phyloP scores from a whole-genome alignment of 2,113 vertebrate species.

The Bambusicola thoracicus region DNA sequence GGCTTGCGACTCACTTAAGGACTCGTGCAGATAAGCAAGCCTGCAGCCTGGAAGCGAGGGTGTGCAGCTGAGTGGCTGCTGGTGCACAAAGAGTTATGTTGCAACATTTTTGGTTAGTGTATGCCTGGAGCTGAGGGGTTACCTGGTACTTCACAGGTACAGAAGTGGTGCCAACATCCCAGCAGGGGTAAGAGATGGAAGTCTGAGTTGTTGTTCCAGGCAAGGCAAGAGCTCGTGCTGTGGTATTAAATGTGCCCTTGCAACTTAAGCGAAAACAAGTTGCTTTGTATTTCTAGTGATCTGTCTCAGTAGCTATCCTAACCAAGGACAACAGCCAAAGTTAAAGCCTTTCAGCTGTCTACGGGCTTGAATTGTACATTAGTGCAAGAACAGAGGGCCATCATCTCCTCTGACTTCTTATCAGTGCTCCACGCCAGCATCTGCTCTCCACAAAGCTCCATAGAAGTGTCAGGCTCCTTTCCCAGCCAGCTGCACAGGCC shows the following conservation, averaged over 20 bases:
- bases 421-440: not conserved
- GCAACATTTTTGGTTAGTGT: not conserved
- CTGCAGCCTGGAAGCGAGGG: not conserved
- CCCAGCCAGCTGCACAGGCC: not conserved
- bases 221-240: not conserved
- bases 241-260: not conserved
- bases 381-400: not conserved
- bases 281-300: not conserved
- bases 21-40: not conserved
- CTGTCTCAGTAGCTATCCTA: not conserved
- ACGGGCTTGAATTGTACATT: not conserved
- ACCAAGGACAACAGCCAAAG: not conserved
- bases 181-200: not conserved
- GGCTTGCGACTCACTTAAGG: not conserved
- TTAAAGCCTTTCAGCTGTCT: not conserved
- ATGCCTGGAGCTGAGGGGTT: not conserved
- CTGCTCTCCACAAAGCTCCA: not conserved
- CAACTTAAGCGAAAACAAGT: not conserved
- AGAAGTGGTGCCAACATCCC: not conserved
- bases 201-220: not conserved
- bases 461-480: not conserved
- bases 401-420: not conserved
- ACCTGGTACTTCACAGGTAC: not conserved
- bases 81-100: not conserved
- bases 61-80: not conserved